Evolutionary conservation across 2,888 invertebrate species (phyloP).

Genomic region (Lapara coniferarum): DNA sequence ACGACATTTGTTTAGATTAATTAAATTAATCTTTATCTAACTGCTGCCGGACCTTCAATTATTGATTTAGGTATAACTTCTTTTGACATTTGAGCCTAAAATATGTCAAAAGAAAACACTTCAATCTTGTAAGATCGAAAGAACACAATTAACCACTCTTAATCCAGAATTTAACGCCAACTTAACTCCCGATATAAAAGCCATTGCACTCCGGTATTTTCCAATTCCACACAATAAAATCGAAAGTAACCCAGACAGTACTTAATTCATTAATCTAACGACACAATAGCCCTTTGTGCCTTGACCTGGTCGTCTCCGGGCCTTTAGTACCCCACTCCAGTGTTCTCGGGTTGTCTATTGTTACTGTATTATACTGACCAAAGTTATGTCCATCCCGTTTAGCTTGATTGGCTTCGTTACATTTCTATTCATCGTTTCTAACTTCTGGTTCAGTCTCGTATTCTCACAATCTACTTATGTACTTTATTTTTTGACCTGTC

Average conservation of each 20-base stretch:
- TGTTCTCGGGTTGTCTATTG: not conserved
- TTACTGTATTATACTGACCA: not conserved
- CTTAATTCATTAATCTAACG: slow-evolving; percentile 9
- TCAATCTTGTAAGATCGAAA: too few species aligned
- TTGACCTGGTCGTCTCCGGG: slow-evolving; percentile 9
- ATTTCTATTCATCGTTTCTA: not conserved
- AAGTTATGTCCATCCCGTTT: slow-evolving; percentile 13
- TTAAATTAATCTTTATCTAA: too few species aligned
- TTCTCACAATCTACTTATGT: not conserved
- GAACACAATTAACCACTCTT: not conserved
- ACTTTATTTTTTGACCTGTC: too few species aligned
- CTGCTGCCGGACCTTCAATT: too few species aligned
- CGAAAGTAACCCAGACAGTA: slow-evolving; percentile 1
- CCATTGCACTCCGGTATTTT: not conserved
- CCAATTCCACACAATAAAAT: not conserved
- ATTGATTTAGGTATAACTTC: too few species aligned
- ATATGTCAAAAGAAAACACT: too few species aligned
- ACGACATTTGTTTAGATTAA: too few species aligned
- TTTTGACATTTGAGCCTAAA: too few species aligned
- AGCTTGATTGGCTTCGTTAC: not conserved
- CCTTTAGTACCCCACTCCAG: not conserved
- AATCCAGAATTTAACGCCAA: not conserved
- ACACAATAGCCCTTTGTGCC: slow-evolving; percentile 20
- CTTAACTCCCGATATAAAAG: not conserved
- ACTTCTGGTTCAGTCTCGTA: not conserved